Base-by-base conservation (phyloP, 1,140 invertebrate species). In the Caenorhabditis latens region DNA sequence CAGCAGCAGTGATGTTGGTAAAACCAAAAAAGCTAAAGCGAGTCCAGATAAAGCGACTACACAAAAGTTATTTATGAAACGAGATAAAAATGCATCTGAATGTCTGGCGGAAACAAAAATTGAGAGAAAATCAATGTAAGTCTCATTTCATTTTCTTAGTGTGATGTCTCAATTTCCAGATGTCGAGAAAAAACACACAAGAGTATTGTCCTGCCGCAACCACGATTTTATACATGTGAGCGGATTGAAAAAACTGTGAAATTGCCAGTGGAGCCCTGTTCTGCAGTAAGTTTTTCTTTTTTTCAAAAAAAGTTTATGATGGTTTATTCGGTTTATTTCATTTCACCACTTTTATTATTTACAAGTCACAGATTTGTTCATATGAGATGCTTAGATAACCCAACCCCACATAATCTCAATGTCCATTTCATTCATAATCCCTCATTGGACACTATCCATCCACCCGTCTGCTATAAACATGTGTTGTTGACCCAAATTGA, bases 401-500 rank as follows among this genome's bases (percentile, higher is more conserved):
- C 21, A 65, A 32, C 8, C 21, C 21, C 7, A 63, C 24, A 24
- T 32, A 14, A 0, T 53, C 46, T 24, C n/a, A 24, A 53, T 79
- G 46, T 24, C 43, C 46, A 50, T 50, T 50, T 50, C 4, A 9
- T 16, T 71, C 65, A 71, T 71, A 71, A 79, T 50, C 71, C 71
- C 46, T 32, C 46, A 40, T 50, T 46, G 40, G 46, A n/a, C n/a
- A 11, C 4, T 19, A 79, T 50, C 46, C 46, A 79, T n/a, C 71
- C 65, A 71, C 21, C 42, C 71, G 46, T 79, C 71, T 50, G 46
- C 46, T 79, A 79, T 79, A 79, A 79, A 79, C 71, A 79, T 79
- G 71, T 79, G 71, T 79, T 79, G 71, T 79, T 79, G 71, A 50
- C 71, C 71, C 71, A 79, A 79, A 79, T 79, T 79, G 71, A 79